Evolutionary conservation across 2,113 vertebrate genomes (phyloP), one percentile per base, ranked within the genome.

Genomic region (Spea multiplicata): DNA sequence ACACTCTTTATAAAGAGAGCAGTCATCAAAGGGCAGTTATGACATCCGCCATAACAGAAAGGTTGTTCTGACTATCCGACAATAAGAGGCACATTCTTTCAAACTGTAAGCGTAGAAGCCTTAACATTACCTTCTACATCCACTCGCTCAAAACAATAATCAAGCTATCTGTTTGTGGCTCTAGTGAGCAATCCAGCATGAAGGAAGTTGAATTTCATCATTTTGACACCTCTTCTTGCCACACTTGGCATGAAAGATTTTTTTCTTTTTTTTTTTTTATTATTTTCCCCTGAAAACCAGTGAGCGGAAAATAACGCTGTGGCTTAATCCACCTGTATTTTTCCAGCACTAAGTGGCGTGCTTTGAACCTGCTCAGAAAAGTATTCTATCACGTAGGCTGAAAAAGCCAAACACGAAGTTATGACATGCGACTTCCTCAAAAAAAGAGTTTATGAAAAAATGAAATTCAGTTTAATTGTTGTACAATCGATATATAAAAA

Each of bases 251-350:
- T 13, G 68, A 72, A 66, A 70, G 44, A 73, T 76, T 82, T 74
- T 74, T 75, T 65, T 30, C 1, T 30, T 30, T 30, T n/a, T 30
- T 30, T 30, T 1, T 30, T 30, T 30, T 30, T 30, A 30, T 30
- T 30, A 30, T 30, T 30, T 30, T 75, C 65, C 13, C 50, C 78
- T 47, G 13, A 64, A 71, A 81, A 5, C 46, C 81, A 82, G 77
- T 46, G 59, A 81, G 83, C 44, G 50, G 45, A 75, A 85, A 82
- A 78, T n/a, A 0, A 82, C 8, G 50, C 73, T 44, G 44, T 16
- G 66, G 61, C 55, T 66, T 48, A 6, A 82, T 30, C 70, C 81
- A 57, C 30, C 48, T 48, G 47, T 6, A 82, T 9, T 77, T 86
- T 82, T 78, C 71, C 70, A 82, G 16, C 59, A 67, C 5, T 62